A percentile compares a stretch with the other conserved stretches of the same genome.
These are phyloP conservation scores for Myripristis jacobus DNA, from an alignment of 2,797 vertebrate genomes.

Conservation along the genomic window DNA sequence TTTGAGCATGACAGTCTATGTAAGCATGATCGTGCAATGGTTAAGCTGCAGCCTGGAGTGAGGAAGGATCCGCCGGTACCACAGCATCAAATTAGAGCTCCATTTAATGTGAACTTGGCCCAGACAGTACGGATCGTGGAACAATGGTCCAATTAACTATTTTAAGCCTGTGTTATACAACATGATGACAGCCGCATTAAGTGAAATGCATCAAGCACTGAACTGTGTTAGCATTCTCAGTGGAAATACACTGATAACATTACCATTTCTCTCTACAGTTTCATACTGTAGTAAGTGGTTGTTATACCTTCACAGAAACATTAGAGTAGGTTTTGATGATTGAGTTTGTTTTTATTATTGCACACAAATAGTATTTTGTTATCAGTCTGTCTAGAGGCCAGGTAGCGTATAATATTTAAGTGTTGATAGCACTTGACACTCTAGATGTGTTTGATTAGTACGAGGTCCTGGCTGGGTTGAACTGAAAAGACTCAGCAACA, in stretches of 20 bases:
- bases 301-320: conserved; percentile 9
- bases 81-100: no score
- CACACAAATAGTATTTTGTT: neutral
- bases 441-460: neutral
- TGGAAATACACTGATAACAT: neutral
- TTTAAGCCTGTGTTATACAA: neutral
- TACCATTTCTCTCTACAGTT: neutral
- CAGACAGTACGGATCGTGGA: neutral
- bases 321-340: no score
- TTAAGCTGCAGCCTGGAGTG: neutral
- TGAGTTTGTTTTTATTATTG: no score
- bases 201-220: neutral
- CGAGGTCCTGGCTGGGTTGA: neutral
- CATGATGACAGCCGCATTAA: neutral
- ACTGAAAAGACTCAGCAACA: neutral
- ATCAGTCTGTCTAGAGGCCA: neutral
- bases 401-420: neutral
- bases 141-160: neutral
- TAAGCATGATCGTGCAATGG: neutral
- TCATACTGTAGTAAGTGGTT: neutral
- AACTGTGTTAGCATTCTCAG: neutral
- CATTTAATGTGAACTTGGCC: neutral
- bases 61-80: no score
- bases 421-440: no score
- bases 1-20: neutral